phyloP scores from a whole-genome alignment of 1,140 invertebrate genomes.

The Drosophila biarmipes region DNA sequence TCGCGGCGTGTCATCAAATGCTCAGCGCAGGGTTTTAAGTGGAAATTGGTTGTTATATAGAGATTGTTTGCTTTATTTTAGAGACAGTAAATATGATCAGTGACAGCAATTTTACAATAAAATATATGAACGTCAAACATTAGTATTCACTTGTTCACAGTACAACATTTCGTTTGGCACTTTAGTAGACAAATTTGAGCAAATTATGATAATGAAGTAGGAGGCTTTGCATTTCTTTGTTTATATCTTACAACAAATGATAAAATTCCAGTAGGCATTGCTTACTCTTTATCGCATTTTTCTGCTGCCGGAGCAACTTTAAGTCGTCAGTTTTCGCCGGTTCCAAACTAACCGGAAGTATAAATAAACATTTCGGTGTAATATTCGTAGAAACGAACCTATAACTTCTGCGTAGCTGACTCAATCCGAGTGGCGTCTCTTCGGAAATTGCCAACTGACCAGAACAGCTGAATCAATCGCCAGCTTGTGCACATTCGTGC shows the following conservation, averaged over 20 bases:
- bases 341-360: conserved; percentile 10
- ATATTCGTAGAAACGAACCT: conserved; percentile 25
- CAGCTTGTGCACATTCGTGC: neutral
- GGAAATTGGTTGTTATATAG: neutral
- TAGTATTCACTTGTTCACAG: too few relatives aligned
- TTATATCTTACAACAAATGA: neutral
- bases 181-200: too few relatives aligned
- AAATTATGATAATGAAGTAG: too few relatives aligned
- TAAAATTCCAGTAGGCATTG: neutral
- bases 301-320: neutral
- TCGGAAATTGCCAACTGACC: conserved; percentile 17
- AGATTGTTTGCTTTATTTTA: neutral
- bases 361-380: conserved; percentile 15
- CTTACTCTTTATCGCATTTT: neutral
- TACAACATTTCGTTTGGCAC: too few relatives aligned
- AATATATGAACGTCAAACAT: too few relatives aligned
- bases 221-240: neutral
- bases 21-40: neutral
- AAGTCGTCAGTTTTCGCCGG: conserved; percentile 7
- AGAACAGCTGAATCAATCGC: conserved; percentile 53
- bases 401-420: conserved; percentile 21
- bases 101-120: too few relatives aligned
- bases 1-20: conserved; percentile 2
- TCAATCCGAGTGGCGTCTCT: conserved; percentile 15
- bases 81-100: neutral